A percentile compares a stretch with the other conserved stretches of the same genome.
phyloP scores from a whole-genome alignment of 2,113 vertebrate genomes.

The Manacus vitellinus region DNA sequence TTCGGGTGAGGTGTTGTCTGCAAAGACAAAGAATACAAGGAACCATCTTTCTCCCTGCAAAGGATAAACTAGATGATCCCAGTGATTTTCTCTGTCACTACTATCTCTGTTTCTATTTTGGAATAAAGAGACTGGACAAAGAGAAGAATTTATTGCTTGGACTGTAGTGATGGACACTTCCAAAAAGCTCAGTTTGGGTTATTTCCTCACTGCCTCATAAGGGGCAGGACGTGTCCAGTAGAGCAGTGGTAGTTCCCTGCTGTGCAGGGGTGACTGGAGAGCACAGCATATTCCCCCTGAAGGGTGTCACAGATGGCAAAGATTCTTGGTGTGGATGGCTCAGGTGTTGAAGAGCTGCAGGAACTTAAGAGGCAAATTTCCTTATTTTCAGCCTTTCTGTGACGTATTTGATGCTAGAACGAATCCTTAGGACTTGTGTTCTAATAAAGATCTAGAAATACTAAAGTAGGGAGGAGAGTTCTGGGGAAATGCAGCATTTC shows the following conservation, averaged over 20 bases:
- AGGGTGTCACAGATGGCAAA: background rate
- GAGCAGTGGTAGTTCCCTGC: background rate
- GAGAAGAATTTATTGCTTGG: conserved; percentile 24
- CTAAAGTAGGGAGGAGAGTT: background rate
- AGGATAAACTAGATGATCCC: conserved; percentile 6
- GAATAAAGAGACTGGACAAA: background rate
- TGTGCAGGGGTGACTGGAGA: background rate
- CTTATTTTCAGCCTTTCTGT: background rate
- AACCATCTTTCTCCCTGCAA: background rate
- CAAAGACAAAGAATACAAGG: conserved; percentile 36
- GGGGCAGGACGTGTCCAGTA: background rate
- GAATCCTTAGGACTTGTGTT: background rate
- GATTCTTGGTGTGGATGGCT: background rate
- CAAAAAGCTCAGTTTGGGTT: background rate
- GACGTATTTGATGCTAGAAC: background rate
- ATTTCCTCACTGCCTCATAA: background rate
- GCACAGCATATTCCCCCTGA: background rate
- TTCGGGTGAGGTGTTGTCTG: conserved; percentile 2
- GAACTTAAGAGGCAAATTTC: background rate
- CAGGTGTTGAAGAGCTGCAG: background rate
- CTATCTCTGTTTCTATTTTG: background rate
- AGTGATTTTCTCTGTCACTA: conserved; percentile 21
- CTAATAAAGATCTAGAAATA: background rate
- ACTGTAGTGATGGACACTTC: background rate
- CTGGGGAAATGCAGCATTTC: background rate